A percentile compares a stretch with the other conserved stretches of the same genome.
Conservation (phyloP, 2,888 invertebrate genomes). For the Eilema caniola region DNA sequence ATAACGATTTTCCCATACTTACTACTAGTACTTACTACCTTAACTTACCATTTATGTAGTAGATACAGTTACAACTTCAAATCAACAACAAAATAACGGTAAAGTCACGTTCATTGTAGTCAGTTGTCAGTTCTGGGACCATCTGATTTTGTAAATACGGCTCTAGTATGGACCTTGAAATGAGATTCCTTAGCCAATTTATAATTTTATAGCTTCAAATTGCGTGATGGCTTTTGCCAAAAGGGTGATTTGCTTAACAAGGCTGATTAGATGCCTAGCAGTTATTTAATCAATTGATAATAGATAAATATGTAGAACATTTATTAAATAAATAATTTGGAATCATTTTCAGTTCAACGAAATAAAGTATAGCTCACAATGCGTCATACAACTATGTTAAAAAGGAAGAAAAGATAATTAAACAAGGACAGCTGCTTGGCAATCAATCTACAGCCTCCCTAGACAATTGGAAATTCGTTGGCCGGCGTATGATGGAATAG, state of each 20-base stretch:
- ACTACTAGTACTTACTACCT: not conserved
- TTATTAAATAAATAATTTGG: conserved; percentile 6
- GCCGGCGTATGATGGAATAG: too few relatives aligned
- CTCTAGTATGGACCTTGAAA: conserved; percentile 46
- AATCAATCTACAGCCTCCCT: not conserved
- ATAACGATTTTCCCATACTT: not conserved
- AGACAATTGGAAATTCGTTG: too few relatives aligned
- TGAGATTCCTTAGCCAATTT: conserved; percentile 47
- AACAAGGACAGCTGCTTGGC: not conserved
- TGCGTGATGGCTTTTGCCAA: conserved; percentile 42
- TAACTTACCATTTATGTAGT: not conserved
- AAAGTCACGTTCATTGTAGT: conserved; percentile 26
- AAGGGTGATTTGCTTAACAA: conserved; percentile 51
- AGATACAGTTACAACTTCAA: not conserved
- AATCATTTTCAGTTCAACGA: conserved; percentile 15
- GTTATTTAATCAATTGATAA: not conserved
- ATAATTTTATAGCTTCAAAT: conserved; percentile 40
- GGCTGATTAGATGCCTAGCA: conserved; percentile 41
- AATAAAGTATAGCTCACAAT: conserved; percentile 17
- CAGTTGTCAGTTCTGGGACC: conserved; percentile 60
- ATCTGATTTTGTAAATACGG: conserved; percentile 58
- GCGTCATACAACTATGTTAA: not conserved
- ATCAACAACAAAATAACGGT: conserved; percentile 18
- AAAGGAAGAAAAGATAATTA: not conserved
- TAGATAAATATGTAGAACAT: not conserved